Conservation (phyloP, 1,140 invertebrate genomes). For the Magallana ariakensis region DNA sequence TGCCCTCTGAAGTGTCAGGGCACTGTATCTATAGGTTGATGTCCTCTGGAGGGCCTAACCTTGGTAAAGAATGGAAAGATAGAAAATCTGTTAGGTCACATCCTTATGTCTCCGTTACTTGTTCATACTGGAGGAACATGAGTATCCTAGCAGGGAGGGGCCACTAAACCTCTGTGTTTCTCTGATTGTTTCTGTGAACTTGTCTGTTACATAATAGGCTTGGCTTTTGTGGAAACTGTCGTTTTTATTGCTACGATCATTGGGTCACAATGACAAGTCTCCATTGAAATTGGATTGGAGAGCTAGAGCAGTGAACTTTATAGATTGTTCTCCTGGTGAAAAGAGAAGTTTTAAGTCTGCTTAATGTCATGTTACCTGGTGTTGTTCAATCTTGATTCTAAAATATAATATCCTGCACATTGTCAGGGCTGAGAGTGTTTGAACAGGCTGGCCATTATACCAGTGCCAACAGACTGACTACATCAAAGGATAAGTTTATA, state of each 20-base stretch:
- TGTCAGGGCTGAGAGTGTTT: neutral
- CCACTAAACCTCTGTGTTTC: too few relatives aligned
- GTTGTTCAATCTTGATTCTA: slow-evolving; percentile 10
- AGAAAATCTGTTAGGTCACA: too few relatives aligned
- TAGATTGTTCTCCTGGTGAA: neutral
- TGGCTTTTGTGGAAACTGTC: neutral
- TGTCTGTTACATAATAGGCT: neutral
- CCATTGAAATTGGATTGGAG: slow-evolving; percentile 3
- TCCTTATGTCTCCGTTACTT: too few relatives aligned
- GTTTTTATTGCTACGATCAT: neutral
- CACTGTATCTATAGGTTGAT: too few relatives aligned
- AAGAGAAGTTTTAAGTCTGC: slow-evolving; percentile 27
- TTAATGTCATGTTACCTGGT: neutral
- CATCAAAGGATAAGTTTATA: neutral
- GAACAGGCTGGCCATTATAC: neutral
- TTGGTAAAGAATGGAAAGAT: too few relatives aligned
- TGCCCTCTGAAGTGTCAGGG: too few relatives aligned
- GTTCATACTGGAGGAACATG: too few relatives aligned
- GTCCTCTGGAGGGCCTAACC: too few relatives aligned
- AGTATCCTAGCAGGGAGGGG: too few relatives aligned
- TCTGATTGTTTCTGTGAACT: too few relatives aligned
- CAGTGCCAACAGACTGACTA: slow-evolving; percentile 1
- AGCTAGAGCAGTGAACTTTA: slow-evolving; percentile 10
- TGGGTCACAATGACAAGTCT: slow-evolving; percentile 18
- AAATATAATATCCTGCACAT: slow-evolving; percentile 7